Percentiles rank a stretch among this genome's conserved stretches.
phyloP scores from a whole-genome alignment of 2,888 invertebrate genomes.

The Netelia inedita region DNA sequence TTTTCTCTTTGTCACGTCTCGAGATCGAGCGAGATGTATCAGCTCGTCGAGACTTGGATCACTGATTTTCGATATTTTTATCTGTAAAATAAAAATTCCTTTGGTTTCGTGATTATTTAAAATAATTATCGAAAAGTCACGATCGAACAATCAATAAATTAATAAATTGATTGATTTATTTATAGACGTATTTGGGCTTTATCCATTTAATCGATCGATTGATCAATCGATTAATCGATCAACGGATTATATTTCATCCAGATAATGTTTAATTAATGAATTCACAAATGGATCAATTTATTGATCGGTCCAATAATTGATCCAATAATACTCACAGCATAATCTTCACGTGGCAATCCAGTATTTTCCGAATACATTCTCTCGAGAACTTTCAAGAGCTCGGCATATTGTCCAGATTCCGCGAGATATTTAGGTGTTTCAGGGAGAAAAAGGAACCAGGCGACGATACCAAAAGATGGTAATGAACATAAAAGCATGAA shows the following conservation, averaged over 20 bases:
- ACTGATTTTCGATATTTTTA: constrained; percentile 69
- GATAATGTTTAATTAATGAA: not conserved
- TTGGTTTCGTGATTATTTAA: not conserved
- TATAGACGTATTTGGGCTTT: not conserved
- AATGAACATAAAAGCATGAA: constrained; percentile 91
- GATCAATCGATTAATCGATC: not conserved
- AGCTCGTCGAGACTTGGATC: constrained; percentile 70
- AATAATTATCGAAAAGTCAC: not conserved
- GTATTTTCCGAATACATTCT: constrained; percentile 90
- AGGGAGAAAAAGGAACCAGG: constrained; percentile 90
- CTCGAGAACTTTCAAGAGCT: constrained; percentile 89
- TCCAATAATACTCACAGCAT: constrained; percentile 75
- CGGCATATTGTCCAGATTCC: constrained; percentile 91
- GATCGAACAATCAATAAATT: not conserved
- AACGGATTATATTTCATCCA: not conserved
- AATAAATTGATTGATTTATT: not conserved
- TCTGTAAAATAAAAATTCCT: constrained; percentile 62
- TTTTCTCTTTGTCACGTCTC: constrained; percentile 74
- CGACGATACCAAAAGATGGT: constrained; percentile 88
- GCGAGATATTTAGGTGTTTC: constrained; percentile 93
- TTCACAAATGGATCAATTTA: not conserved
- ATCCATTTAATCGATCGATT: not conserved
- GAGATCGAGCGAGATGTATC: constrained; percentile 36
- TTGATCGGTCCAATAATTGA: not conserved
- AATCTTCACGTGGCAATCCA: constrained; percentile 84